Percentiles rank a stretch among this genome's conserved stretches.
Conservation (phyloP, 2,888 invertebrate genomes). For the Chesias legatella region DNA sequence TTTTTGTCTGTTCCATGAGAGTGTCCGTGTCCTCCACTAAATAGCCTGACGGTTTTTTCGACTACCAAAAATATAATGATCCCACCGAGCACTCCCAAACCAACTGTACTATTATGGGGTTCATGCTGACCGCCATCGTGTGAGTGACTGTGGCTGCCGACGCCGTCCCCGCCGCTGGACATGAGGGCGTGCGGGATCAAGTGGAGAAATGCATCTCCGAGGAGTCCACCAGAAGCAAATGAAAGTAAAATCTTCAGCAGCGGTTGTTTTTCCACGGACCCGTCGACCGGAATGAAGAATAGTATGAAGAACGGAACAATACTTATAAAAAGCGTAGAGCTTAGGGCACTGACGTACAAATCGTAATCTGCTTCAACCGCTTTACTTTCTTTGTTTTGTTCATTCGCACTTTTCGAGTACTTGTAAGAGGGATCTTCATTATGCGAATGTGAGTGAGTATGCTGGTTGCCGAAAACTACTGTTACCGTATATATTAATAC, state of each 20-base stretch:
- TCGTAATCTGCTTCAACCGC: constrained; percentile 57
- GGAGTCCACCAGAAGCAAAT: constrained; percentile 96
- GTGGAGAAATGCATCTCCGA: constrained; percentile 99
- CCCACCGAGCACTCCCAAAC: constrained; percentile 96
- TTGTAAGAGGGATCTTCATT: constrained; percentile 88
- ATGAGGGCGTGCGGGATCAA: constrained; percentile 96
- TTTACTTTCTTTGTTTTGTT: constrained; percentile 62
- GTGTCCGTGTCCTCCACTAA: constrained; percentile 92
- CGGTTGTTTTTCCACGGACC: constrained; percentile 90
- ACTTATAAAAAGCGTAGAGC: constrained; percentile 96
- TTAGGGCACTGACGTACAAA: constrained; percentile 90
- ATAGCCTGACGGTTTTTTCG: constrained; percentile 93
- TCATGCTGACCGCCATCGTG: constrained; percentile 72
- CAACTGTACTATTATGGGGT: constrained; percentile 92
- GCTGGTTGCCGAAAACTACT: constrained; percentile 54
- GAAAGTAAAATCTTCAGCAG: constrained; percentile 93
- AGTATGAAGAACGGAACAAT: constrained; percentile 96
- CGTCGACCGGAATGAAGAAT: constrained; percentile 95
- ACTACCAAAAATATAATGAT: constrained; percentile 95
- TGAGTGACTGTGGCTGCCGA: constrained; percentile 79
- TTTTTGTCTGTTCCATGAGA: constrained; percentile 80
- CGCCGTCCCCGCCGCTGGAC: constrained; percentile 54
- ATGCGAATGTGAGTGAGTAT: constrained; percentile 74
- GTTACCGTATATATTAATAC: constrained; percentile 34
- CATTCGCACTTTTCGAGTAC: constrained; percentile 86